These are phyloP conservation scores for Drosophila mojavensis DNA, from an alignment of 1,140 invertebrate species.

Conservation along the genomic window DNA sequence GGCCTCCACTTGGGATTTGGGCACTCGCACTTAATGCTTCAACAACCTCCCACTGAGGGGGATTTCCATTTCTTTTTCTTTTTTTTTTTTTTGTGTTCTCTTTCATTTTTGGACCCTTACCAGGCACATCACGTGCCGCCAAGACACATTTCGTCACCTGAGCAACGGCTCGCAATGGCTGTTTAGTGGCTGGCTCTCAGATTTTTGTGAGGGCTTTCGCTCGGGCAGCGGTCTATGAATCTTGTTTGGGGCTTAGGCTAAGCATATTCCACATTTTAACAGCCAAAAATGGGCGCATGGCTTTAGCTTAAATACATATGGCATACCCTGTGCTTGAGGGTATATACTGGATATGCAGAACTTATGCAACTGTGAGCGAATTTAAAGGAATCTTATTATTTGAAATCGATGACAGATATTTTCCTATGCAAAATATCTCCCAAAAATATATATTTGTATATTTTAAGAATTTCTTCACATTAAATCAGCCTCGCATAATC, in stretches of 20 bases:
- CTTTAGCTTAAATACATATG: neutral
- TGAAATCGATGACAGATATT: too few species aligned
- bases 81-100: slow-evolving; percentile 21
- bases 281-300: neutral
- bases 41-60: slow-evolving; percentile 23
- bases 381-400: too few species aligned
- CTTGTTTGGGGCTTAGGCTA: neutral
- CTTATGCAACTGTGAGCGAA: too few species aligned
- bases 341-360: too few species aligned
- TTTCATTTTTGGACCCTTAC: slow-evolving; percentile 51
- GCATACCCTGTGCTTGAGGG: neutral
- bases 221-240: neutral
- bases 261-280: slow-evolving; percentile 2
- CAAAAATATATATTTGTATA: too few species aligned
- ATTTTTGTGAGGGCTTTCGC: slow-evolving; percentile 26
- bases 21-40: slow-evolving; percentile 38
- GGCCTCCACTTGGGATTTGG: slow-evolving; percentile 56
- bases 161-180: slow-evolving; percentile 50
- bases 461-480: too few species aligned
- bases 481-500: too few species aligned
- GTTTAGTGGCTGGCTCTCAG: slow-evolving; percentile 46
- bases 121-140: slow-evolving; percentile 70
- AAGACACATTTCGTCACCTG: slow-evolving; percentile 77
- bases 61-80: slow-evolving; percentile 19
- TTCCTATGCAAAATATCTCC: too few species aligned